A percentile compares a stretch with the other conserved stretches of the same genome.
Conservation (phyloP, 1,140 invertebrate species). For the Habropoda laboriosa region DNA sequence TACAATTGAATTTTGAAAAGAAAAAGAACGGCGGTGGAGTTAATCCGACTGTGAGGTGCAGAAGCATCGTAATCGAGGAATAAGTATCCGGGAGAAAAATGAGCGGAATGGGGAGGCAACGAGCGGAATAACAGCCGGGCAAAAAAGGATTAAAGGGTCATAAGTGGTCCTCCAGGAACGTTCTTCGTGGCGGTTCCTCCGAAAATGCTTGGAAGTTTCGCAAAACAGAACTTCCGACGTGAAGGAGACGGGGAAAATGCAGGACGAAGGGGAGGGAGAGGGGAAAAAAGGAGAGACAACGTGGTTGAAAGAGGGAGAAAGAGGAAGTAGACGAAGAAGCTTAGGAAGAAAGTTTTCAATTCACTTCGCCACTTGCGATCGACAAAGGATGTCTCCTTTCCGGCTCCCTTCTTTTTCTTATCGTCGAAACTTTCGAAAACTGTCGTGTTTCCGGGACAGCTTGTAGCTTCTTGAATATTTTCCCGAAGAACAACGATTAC, state of each 20-base stretch:
- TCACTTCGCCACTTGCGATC: constrained; percentile 56
- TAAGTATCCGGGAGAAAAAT: neutral
- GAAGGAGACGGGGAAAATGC: constrained; percentile 35
- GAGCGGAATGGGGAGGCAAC: neutral
- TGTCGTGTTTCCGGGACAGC: constrained; percentile 39
- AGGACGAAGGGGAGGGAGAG: neutral
- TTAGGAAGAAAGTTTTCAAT: constrained; percentile 58
- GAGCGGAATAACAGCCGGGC: neutral
- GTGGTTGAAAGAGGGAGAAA: no score
- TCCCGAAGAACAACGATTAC: constrained; percentile 39
- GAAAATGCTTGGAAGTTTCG: constrained; percentile 44
- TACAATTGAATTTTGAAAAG: no score
- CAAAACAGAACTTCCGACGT: constrained; percentile 23
- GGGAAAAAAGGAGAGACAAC: neutral
- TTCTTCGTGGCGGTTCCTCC: constrained; percentile 6
- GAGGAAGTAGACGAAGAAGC: constrained; percentile 36
- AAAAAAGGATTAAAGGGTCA: constrained; percentile 1
- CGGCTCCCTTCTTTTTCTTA: neutral
- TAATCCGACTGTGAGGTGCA: no score
- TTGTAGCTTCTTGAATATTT: constrained; percentile 58
- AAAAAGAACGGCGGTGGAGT: no score
- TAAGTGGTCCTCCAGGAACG: constrained; percentile 3
- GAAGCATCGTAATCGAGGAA: neutral
- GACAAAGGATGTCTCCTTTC: constrained; percentile 19
- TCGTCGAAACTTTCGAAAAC: constrained; percentile 47